Evolutionary conservation across 2,797 vertebrate species (phyloP).

Genomic region (Sylvilagus floridanus): DNA sequence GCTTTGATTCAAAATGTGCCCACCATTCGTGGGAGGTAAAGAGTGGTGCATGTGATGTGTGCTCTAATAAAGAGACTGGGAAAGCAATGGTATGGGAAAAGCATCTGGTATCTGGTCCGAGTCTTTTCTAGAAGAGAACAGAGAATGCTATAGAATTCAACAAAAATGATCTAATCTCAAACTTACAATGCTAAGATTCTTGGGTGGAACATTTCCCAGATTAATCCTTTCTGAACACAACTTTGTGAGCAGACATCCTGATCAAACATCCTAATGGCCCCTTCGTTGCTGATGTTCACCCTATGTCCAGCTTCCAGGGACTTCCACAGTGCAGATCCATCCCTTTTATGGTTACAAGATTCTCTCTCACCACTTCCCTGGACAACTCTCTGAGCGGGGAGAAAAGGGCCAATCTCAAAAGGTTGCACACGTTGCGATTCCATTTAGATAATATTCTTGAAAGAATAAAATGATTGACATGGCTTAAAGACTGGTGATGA

Average conservation of each 20-base stretch:
- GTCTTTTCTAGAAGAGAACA: slow-evolving; percentile 7
- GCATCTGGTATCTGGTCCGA: slow-evolving; percentile 4
- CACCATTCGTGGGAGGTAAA: slow-evolving; percentile 81
- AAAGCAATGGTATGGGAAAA: slow-evolving; percentile 10
- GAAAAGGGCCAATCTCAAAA: not conserved
- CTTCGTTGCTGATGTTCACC: not conserved
- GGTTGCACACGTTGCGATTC: not conserved
- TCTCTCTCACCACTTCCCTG: not conserved
- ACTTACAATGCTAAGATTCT: not conserved
- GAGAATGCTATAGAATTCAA: not conserved
- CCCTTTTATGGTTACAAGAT: not conserved
- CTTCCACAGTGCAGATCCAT: not conserved
- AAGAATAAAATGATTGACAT: slow-evolving; percentile 33
- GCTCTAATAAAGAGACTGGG: slow-evolving; percentile 61
- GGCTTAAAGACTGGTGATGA: not conserved
- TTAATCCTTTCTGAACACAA: slow-evolving; percentile 12
- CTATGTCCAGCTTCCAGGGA: not conserved
- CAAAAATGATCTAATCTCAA: slow-evolving; percentile 34
- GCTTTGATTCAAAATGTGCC: slow-evolving; percentile 80
- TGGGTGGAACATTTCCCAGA: not conserved
- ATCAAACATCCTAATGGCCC: not conserved
- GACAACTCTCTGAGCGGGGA: not conserved
- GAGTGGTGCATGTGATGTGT: not conserved
- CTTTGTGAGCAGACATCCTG: not conserved
- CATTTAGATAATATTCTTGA: slow-evolving; percentile 52